Conservation (phyloP, 1,140 invertebrate species). For the Steinernema khuongi region DNA sequence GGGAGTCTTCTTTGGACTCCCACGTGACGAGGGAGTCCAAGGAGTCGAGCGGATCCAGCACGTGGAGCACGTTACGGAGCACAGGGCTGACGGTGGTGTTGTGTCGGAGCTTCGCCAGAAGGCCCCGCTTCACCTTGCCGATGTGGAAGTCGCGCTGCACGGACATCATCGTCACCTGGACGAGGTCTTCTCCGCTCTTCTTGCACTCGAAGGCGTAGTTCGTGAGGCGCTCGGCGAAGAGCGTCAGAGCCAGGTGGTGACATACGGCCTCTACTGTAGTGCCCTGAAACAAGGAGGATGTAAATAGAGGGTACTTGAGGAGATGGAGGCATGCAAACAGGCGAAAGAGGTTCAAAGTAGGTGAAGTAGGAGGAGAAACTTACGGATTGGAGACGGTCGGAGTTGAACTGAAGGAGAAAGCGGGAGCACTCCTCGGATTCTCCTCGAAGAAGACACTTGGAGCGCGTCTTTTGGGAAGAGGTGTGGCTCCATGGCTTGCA, state of each 20-base stretch:
- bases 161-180: neutral
- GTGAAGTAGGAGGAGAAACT: too few species aligned
- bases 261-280: neutral
- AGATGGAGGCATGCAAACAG: too few species aligned
- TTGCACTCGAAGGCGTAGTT: neutral
- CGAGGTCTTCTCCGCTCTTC: neutral
- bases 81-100: neutral
- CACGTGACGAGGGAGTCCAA: too few species aligned
- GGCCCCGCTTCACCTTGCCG: neutral
- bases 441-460: neutral
- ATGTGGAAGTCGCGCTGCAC: constrained; percentile 14
- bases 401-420: neutral
- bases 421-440: neutral
- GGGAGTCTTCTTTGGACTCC: neutral
- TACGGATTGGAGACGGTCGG: neutral
- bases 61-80: neutral
- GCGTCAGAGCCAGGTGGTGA: constrained; percentile 1
- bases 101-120: neutral
- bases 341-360: too few species aligned
- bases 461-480: neutral
- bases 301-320: too few species aligned
- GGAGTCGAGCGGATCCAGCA: too few species aligned
- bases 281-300: neutral
- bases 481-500: neutral
- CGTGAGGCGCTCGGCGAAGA: neutral